Conservation (phyloP, 2,888 invertebrate genomes). For the Tyria jacobaeae region DNA sequence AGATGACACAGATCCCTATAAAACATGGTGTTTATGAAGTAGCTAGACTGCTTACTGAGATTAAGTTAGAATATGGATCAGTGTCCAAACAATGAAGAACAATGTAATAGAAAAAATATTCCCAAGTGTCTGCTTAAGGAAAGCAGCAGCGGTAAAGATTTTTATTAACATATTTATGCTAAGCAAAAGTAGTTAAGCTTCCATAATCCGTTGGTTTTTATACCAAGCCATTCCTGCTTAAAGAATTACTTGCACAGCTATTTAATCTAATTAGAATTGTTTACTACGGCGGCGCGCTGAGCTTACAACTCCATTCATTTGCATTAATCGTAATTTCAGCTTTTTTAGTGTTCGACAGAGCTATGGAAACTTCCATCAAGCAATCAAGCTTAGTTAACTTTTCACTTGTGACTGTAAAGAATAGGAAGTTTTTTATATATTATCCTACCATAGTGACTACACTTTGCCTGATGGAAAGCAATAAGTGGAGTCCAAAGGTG, state of each 20-base stretch:
- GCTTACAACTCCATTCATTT: slow-evolving; percentile 7
- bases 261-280: slow-evolving; percentile 43
- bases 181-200: slow-evolving; percentile 14
- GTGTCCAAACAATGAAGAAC: background rate
- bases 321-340: background rate
- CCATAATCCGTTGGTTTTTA: slow-evolving; percentile 37
- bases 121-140: too few relatives aligned
- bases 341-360: background rate
- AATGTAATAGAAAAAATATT: too few relatives aligned
- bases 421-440: too few relatives aligned
- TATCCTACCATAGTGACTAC: too few relatives aligned
- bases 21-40: background rate
- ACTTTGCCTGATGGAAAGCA: too few relatives aligned
- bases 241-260: slow-evolving; percentile 22
- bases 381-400: too few relatives aligned
- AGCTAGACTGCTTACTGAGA: background rate
- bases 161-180: slow-evolving; percentile 11
- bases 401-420: too few relatives aligned
- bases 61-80: background rate
- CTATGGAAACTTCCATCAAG: background rate
- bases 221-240: slow-evolving; percentile 33
- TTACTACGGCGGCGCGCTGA: slow-evolving; percentile 17
- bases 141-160: background rate
- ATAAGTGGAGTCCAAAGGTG: too few relatives aligned
- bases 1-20: too few relatives aligned